phyloP scores from a whole-genome alignment of 1,140 invertebrate genomes.

The Coelopa frigida region DNA sequence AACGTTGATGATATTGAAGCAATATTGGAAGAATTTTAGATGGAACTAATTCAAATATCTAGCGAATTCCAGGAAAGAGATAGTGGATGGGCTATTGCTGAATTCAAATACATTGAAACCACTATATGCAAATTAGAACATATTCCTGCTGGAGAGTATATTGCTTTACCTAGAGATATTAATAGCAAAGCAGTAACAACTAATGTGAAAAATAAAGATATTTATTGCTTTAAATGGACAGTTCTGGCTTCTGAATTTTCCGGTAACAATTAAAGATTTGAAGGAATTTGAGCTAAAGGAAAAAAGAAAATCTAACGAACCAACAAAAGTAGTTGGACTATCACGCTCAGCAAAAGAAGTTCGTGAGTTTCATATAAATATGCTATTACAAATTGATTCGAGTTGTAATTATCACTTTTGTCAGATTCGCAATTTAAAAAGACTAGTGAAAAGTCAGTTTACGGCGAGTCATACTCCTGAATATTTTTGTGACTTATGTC shows the following conservation, averaged over 20 bases:
- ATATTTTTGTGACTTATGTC: slow-evolving; percentile 30
- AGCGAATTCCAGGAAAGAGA: too few relatives aligned
- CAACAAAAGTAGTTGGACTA: slow-evolving; percentile 4
- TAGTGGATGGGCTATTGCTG: too few relatives aligned
- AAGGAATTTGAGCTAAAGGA: slow-evolving; percentile 17
- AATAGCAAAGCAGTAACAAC: too few relatives aligned
- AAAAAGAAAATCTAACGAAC: slow-evolving; percentile 9
- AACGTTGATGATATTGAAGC: too few relatives aligned
- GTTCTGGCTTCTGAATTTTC: slow-evolving; percentile 16
- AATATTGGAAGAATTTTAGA: too few relatives aligned
- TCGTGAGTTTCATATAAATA: slow-evolving; percentile 11
- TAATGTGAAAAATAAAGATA: too few relatives aligned
- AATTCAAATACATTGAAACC: too few relatives aligned
- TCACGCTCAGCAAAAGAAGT: slow-evolving; percentile 2
- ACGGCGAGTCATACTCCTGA: slow-evolving; percentile 18
- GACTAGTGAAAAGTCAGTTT: slow-evolving; percentile 25
- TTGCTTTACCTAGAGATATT: too few relatives aligned
- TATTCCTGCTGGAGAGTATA: too few relatives aligned
- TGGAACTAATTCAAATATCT: too few relatives aligned
- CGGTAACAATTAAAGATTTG: slow-evolving; percentile 12
- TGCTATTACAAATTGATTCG: slow-evolving; percentile 19
- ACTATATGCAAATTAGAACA: too few relatives aligned
- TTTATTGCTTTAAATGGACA: too few relatives aligned
- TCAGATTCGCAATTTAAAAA: slow-evolving; percentile 23
- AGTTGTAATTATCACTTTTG: slow-evolving; percentile 26